Conservation (phyloP, 2,888 invertebrate species). For the Epinotia demarniana region DNA sequence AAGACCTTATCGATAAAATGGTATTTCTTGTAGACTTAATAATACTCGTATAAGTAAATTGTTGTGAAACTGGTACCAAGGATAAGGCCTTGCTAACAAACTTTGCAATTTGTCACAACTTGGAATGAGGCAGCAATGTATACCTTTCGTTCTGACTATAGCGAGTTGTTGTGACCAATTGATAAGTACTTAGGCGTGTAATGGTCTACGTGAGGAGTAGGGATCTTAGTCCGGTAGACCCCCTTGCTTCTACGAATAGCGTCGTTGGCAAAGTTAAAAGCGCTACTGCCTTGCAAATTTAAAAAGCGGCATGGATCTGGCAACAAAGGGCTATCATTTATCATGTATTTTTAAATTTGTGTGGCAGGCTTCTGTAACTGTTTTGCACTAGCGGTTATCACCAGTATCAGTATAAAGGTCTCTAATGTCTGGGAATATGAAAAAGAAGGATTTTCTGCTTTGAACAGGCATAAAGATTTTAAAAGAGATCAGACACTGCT, state of each 20-base stretch:
- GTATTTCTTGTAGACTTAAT: conserved; percentile 25
- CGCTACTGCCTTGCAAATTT: not conserved
- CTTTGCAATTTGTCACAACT: no score
- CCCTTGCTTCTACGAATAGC: conserved; percentile 36
- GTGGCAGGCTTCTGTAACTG: not conserved
- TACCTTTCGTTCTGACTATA: no score
- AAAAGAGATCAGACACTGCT: not conserved
- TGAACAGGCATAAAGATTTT: not conserved
- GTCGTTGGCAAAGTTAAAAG: conserved; percentile 11
- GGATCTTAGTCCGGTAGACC: conserved; percentile 35
- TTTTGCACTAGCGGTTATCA: not conserved
- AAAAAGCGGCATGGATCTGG: not conserved
- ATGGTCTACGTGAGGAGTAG: conserved; percentile 21
- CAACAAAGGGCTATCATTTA: not conserved
- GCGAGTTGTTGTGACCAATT: no score
- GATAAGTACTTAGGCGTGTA: not conserved
- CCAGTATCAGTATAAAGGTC: not conserved
- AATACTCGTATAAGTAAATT: conserved; percentile 41
- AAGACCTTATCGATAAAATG: conserved; percentile 25
- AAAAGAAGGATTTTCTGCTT: not conserved
- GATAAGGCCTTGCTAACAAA: not conserved
- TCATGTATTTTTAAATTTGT: conserved; percentile 11
- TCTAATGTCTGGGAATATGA: not conserved
- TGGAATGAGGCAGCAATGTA: no score
- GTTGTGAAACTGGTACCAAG: conserved; percentile 32